A percentile compares a stretch with the other conserved stretches of the same genome.
These are phyloP conservation scores for Dryomyza anilis DNA, from an alignment of 2,888 invertebrate genomes.

Conservation along the genomic window DNA sequence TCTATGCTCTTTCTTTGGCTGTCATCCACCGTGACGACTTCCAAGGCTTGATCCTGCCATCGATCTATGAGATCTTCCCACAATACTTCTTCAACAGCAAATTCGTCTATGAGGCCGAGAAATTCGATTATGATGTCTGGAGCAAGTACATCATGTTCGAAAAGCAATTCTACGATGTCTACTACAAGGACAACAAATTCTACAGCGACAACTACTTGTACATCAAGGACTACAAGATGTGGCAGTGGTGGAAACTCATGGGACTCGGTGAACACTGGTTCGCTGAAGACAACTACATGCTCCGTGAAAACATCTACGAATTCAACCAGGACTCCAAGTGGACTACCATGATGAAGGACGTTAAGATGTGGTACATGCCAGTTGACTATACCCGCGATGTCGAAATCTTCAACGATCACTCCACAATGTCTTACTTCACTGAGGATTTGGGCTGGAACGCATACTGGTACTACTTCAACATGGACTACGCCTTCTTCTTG, in stretches of 20 bases:
- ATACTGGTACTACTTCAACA: slow-evolving; percentile 67
- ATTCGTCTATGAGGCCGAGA: slow-evolving; percentile 69
- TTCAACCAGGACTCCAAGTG: slow-evolving; percentile 36
- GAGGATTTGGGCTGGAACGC: slow-evolving; percentile 72
- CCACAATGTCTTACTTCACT: slow-evolving; percentile 69
- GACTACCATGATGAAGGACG: slow-evolving; percentile 32
- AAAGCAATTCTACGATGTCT: slow-evolving; percentile 41
- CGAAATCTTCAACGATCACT: slow-evolving; percentile 63
- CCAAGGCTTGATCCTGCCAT: slow-evolving; percentile 70
- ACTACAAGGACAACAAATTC: slow-evolving; percentile 36
- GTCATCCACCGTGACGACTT: slow-evolving; percentile 69
- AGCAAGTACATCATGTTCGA: slow-evolving; percentile 57
- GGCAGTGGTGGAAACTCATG: slow-evolving; percentile 46
- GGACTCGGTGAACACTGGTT: slow-evolving; percentile 42
- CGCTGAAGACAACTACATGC: slow-evolving; percentile 36
- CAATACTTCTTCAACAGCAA: slow-evolving; percentile 71
- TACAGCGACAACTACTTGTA: slow-evolving; percentile 35
- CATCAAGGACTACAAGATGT: slow-evolving; percentile 42
- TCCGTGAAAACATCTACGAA: slow-evolving; percentile 40
- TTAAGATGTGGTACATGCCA: slow-evolving; percentile 44
- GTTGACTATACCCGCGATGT: slow-evolving; percentile 67
- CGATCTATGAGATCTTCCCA: slow-evolving; percentile 74
- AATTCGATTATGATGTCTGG: slow-evolving; percentile 61
- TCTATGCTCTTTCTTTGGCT: slow-evolving; percentile 68
- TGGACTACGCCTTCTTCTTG: slow-evolving; percentile 70